Conservation (phyloP, 2,113 vertebrate genomes). For the Rhodinocichla rosea region DNA sequence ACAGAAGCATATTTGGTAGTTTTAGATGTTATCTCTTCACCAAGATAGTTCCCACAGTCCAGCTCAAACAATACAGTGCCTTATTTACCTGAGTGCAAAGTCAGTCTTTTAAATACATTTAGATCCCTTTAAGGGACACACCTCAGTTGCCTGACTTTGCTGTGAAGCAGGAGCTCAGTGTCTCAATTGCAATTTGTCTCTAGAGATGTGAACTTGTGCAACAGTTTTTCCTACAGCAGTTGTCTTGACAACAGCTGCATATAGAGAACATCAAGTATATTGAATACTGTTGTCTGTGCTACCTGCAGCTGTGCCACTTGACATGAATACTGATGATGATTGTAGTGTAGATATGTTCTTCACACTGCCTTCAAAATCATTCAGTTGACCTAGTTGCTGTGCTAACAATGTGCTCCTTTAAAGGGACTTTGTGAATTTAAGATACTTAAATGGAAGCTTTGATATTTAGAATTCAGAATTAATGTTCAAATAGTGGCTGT, state of each 20-base stretch:
- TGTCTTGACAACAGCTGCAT: not conserved
- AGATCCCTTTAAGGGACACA: not conserved
- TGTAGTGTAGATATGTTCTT: not conserved
- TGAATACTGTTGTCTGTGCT: not conserved
- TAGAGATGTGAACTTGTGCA: not conserved
- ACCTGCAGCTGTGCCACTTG: not conserved
- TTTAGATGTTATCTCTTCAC: not conserved
- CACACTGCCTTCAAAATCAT: not conserved
- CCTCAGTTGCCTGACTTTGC: not conserved
- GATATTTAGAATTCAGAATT: not conserved
- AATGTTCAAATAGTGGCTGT: not conserved
- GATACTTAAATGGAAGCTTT: not conserved
- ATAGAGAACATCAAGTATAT: not conserved
- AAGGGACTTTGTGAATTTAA: not conserved
- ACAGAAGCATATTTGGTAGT: not conserved
- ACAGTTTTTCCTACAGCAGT: not conserved
- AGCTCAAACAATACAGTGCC: not conserved
- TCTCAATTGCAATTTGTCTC: not conserved
- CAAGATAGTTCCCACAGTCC: not conserved
- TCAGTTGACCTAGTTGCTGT: not conserved
- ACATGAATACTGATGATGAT: not conserved
- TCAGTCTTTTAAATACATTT: not conserved
- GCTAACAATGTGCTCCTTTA: not conserved
- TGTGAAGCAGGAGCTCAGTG: not conserved
- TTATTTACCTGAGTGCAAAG: not conserved